Conservation (phyloP, 2,888 invertebrate genomes). For the Xestia c-nigrum region DNA sequence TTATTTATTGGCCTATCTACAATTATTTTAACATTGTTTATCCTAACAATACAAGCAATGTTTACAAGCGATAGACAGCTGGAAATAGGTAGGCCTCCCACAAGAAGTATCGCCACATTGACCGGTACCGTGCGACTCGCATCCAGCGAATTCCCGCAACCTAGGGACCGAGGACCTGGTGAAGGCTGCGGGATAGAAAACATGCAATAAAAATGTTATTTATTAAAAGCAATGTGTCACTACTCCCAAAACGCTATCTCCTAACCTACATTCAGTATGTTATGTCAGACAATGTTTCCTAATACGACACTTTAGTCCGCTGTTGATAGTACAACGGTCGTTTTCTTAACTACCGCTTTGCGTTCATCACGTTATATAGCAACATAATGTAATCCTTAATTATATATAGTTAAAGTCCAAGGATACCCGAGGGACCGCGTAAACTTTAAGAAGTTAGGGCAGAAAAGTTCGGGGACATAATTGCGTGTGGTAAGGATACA, state of each 20-base stretch:
- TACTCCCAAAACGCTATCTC: slow-evolving; percentile 30
- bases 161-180: too few species aligned
- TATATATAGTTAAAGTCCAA: slow-evolving; percentile 48
- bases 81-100: too few species aligned
- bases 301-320: slow-evolving; percentile 64
- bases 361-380: slow-evolving; percentile 37
- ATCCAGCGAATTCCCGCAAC: too few species aligned
- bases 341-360: slow-evolving; percentile 58
- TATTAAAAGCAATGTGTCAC: background rate
- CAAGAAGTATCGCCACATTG: too few species aligned
- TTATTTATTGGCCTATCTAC: too few species aligned
- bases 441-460: slow-evolving; percentile 34
- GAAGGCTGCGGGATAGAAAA: too few species aligned
- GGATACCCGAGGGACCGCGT: slow-evolving; percentile 20
- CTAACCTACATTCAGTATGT: slow-evolving; percentile 35
- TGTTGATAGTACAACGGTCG: slow-evolving; percentile 57
- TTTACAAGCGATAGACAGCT: too few species aligned
- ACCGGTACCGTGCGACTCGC: too few species aligned
- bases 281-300: slow-evolving; percentile 54
- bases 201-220: too few species aligned
- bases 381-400: slow-evolving; percentile 54
- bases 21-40: too few species aligned
- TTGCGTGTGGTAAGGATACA: slow-evolving; percentile 8
- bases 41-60: too few species aligned
- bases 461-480: slow-evolving; percentile 45